Evolutionary conservation across 2,888 invertebrate species (phyloP).

Genomic region (Caprella mutica): DNA sequence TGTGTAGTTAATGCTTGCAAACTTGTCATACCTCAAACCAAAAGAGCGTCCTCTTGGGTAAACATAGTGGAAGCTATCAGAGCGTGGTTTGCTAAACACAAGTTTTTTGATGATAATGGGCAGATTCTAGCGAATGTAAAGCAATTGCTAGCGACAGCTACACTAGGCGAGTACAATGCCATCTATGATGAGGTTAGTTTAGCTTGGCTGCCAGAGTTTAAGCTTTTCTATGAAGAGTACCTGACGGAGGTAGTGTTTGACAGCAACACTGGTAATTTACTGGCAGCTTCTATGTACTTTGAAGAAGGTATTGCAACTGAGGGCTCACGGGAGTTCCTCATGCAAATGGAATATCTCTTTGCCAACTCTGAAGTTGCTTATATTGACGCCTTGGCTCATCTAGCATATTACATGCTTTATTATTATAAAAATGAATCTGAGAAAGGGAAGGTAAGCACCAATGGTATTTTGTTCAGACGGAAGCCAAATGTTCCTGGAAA

Average conservation of each 20-base stretch:
- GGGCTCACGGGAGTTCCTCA: constrained; percentile 4
- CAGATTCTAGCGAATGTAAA: not conserved
- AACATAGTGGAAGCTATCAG: constrained; percentile 6
- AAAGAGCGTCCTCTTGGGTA: not conserved
- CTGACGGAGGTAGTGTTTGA: constrained; percentile 1
- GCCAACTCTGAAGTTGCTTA: not conserved
- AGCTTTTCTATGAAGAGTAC: constrained; percentile 2
- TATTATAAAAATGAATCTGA: constrained; percentile 6
- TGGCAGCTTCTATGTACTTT: not conserved
- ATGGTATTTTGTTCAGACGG: not conserved
- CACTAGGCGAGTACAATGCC: not conserved
- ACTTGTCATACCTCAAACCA: not conserved
- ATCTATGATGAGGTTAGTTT: not conserved
- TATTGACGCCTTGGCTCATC: not conserved
- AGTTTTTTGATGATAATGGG: not conserved
- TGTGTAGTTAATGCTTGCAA: constrained; percentile 1
- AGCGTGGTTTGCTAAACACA: not conserved
- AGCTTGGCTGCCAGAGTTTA: not conserved
- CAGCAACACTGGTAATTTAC: constrained; percentile 5
- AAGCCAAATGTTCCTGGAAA: not conserved
- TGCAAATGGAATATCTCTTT: constrained; percentile 2
- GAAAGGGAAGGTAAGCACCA: not conserved
- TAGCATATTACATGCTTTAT: constrained; percentile 4
- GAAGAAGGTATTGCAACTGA: not conserved
- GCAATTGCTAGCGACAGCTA: not conserved